These are phyloP conservation scores for Gymnoscopelus microlampas DNA, from an alignment of 2,797 vertebrate genomes.

Conservation along the genomic window DNA sequence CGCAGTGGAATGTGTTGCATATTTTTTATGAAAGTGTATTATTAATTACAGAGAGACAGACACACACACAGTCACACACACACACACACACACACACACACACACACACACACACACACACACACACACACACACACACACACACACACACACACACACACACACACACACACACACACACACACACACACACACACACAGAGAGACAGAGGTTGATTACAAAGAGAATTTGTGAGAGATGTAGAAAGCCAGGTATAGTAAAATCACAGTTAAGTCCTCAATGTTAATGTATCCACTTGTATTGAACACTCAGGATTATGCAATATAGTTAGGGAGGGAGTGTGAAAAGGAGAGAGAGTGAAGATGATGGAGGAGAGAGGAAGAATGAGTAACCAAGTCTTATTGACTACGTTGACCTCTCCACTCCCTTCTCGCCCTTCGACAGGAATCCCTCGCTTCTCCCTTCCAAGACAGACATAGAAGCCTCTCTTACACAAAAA, in stretches of 20 bases:
- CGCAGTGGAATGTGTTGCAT: background rate
- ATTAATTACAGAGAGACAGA: background rate
- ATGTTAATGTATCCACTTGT: too few relatives aligned
- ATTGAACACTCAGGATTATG: too few relatives aligned
- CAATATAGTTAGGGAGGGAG: background rate
- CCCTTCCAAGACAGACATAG: background rate
- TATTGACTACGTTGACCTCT: conserved; percentile 29
- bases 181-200: too few relatives aligned
- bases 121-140: too few relatives aligned
- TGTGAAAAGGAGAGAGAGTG: background rate
- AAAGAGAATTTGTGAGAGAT: background rate
- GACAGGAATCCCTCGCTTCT: background rate
- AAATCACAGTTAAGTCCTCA: too few relatives aligned
- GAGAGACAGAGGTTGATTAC: background rate
- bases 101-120: too few relatives aligned
- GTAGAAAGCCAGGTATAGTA: background rate
- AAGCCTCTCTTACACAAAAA: background rate
- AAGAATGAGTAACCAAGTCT: conserved; percentile 20
- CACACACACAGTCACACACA: too few relatives aligned
- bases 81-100: too few relatives aligned
- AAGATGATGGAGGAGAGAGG: background rate
- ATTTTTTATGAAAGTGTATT: background rate
- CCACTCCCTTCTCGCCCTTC: conserved; percentile 18
- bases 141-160: too few relatives aligned
- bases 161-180: too few relatives aligned